These are phyloP conservation scores for Chiridota heheva DNA, from an alignment of 35 echinoderm and acorn worm genomes.

Conservation along the genomic window DNA sequence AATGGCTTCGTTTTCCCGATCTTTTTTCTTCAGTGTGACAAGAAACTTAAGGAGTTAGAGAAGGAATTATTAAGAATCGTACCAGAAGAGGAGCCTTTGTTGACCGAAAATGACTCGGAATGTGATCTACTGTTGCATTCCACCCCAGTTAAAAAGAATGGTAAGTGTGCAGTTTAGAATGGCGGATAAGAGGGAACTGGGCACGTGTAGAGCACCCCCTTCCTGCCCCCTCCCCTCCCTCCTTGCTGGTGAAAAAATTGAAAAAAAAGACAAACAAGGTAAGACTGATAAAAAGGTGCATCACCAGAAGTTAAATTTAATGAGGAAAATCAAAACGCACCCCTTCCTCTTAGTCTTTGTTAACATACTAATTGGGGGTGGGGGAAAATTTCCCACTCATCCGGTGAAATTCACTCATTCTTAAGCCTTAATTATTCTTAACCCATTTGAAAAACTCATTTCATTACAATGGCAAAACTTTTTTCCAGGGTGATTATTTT, in stretches of 20 bases:
- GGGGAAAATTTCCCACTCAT: not conserved
- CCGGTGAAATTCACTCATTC: not conserved
- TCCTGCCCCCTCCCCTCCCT: not conserved
- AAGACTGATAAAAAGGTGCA: slow-evolving; percentile 15
- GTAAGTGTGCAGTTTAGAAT: slow-evolving; percentile 31
- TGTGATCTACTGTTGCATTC: slow-evolving; percentile 32
- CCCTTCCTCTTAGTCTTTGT: not conserved
- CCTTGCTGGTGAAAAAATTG: slow-evolving; percentile 13
- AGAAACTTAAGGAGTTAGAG: slow-evolving; percentile 74
- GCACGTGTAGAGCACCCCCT: not conserved
- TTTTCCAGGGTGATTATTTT: not conserved
- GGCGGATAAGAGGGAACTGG: too few relatives aligned
- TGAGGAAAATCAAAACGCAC: not conserved
- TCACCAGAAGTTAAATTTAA: slow-evolving; percentile 14
- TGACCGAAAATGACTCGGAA: slow-evolving; percentile 47
- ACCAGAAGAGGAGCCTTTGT: slow-evolving; percentile 73
- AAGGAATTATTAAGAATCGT: slow-evolving; percentile 55
- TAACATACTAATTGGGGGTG: not conserved
- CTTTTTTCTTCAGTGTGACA: slow-evolving; percentile 63
- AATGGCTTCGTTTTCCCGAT: too few relatives aligned
- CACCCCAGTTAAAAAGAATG: slow-evolving; percentile 53
- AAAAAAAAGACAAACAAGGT: not conserved
- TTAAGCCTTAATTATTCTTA: not conserved
- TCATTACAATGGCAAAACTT: not conserved
- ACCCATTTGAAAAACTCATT: not conserved